Percentiles rank a stretch among this genome's conserved stretches.
These are phyloP conservation scores for Campoletis sonorensis DNA, from an alignment of 1,140 invertebrate genomes.

Conservation along the genomic window DNA sequence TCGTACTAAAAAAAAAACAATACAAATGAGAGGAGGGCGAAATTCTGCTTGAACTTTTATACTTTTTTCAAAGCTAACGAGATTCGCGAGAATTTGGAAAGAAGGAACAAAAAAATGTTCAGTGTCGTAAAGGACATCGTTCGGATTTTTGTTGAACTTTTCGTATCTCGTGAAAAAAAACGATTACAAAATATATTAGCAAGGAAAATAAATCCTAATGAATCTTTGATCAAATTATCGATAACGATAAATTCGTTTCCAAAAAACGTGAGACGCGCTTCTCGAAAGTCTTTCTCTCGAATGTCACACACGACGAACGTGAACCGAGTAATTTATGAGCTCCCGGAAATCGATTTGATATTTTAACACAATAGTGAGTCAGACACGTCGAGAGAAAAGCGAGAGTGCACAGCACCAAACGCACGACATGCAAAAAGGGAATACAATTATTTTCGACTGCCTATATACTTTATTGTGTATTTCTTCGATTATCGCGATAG, in stretches of 20 bases:
- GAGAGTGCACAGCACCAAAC: constrained; percentile 15
- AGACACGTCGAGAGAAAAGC: constrained; percentile 16
- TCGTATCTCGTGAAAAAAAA: too few species aligned
- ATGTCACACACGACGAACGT: not conserved
- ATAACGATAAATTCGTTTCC: too few species aligned
- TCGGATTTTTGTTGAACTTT: too few species aligned
- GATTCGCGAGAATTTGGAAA: constrained; percentile 5
- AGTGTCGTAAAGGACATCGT: too few species aligned
- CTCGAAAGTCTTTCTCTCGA: too few species aligned
- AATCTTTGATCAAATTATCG: not conserved
- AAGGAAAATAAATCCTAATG: too few species aligned
- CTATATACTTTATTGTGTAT: not conserved
- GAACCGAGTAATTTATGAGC: constrained; percentile 9
- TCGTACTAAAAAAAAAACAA: constrained; percentile 14
- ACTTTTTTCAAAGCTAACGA: constrained; percentile 19
- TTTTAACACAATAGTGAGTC: not conserved
- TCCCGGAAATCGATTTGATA: constrained; percentile 22
- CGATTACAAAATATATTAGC: not conserved
- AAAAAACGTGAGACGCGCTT: not conserved
- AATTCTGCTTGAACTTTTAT: not conserved
- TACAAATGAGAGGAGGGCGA: too few species aligned
- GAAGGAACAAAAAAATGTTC: not conserved
- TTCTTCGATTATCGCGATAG: constrained; percentile 2
- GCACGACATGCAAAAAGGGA: constrained; percentile 16
- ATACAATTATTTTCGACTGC: constrained; percentile 23